phyloP scores from a whole-genome alignment of 2,113 vertebrate species.

The Pelusios castaneus region DNA sequence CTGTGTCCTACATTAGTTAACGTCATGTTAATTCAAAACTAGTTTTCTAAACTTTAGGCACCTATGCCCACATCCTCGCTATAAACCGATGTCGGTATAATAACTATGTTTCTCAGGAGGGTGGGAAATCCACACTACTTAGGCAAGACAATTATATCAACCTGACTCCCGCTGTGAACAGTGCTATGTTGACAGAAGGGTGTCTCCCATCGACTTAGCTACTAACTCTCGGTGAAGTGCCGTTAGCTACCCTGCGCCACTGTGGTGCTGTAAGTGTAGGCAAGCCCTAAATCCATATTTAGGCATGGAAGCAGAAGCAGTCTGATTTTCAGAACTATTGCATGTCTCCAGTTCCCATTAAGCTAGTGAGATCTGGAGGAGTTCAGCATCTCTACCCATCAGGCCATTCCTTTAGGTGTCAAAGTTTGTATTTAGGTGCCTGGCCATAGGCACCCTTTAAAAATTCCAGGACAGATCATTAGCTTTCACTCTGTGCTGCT shows the following conservation, averaged over 20 bases:
- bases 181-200: too few species aligned
- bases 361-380: background rate
- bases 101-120: too few species aligned
- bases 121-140: too few species aligned
- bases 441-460: background rate
- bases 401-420: background rate
- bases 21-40: conserved; percentile 14
- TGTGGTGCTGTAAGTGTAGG: background rate
- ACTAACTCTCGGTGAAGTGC: too few species aligned
- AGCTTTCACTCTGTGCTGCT: background rate
- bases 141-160: too few species aligned
- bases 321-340: background rate
- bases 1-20: conserved; percentile 22
- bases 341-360: background rate
- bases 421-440: background rate
- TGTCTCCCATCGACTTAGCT: too few species aligned
- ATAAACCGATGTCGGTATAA: too few species aligned
- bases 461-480: background rate
- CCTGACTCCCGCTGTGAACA: too few species aligned
- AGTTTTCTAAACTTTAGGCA: background rate
- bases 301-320: background rate
- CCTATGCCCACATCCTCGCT: too few species aligned
- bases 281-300: background rate
- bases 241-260: too few species aligned
- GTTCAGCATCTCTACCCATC: background rate